phyloP scores from a whole-genome alignment of 2,888 invertebrate species.

The Drosophila mayaguana region DNA sequence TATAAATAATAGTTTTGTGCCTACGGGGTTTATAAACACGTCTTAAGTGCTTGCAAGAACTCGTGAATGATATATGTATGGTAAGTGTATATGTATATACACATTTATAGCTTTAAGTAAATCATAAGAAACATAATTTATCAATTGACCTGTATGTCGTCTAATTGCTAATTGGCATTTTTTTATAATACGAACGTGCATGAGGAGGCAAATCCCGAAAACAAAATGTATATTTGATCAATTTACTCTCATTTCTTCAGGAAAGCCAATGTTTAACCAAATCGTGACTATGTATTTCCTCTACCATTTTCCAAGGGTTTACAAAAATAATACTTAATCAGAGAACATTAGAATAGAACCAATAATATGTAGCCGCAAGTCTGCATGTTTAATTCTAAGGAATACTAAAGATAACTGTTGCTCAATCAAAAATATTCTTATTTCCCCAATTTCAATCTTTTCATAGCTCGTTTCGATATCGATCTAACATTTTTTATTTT shows the following conservation, averaged over 20 bases:
- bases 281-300: no score
- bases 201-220: background rate
- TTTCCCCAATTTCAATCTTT: background rate
- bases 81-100: background rate
- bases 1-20: conserved; percentile 3
- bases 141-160: background rate
- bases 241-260: background rate
- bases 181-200: background rate
- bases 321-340: no score
- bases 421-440: background rate
- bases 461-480: background rate
- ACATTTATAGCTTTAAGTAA: conserved; percentile 7
- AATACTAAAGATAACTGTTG: no score
- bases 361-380: no score
- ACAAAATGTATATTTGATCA: background rate
- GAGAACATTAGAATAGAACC: no score
- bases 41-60: conserved; percentile 6
- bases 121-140: conserved; percentile 3
- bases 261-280: no score
- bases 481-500: no score
- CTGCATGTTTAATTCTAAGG: background rate
- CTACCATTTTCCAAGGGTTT: no score
- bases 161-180: conserved; percentile 7
- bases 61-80: conserved; percentile 11
- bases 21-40: conserved; percentile 3